Conservation (phyloP, 2,113 vertebrate genomes). For the Odocoileus hemionus region DNA sequence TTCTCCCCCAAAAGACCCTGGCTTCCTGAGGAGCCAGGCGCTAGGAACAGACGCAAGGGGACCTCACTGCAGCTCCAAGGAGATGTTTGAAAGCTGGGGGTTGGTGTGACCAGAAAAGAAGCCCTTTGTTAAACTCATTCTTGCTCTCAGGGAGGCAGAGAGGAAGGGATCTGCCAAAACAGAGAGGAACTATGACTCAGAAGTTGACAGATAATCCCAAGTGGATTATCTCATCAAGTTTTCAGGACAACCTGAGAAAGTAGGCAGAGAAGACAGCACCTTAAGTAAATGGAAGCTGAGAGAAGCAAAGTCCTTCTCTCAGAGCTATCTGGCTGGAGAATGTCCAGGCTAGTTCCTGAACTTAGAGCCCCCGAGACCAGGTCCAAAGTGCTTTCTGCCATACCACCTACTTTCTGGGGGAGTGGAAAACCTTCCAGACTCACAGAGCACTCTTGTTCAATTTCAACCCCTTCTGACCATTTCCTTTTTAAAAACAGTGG, state of each 20-base stretch:
- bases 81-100: background rate
- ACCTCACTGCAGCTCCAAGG: background rate
- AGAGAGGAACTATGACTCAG: background rate
- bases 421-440: background rate
- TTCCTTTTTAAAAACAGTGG: background rate
- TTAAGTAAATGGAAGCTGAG: background rate
- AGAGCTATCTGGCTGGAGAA: background rate
- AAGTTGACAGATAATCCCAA: background rate
- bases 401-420: background rate
- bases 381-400: background rate
- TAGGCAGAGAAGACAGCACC: background rate
- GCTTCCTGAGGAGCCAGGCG: background rate
- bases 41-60: conserved; percentile 4
- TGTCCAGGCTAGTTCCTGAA: background rate
- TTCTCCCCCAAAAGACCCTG: background rate
- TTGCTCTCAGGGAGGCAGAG: background rate
- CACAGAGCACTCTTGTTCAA: background rate
- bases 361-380: background rate
- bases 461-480: background rate
- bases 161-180: conserved; percentile 1
- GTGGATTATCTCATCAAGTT: background rate
- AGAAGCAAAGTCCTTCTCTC: background rate
- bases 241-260: background rate
- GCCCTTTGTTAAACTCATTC: conserved; percentile 23
- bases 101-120: background rate